Evolutionary conservation across 2,113 vertebrate species (phyloP).

Genomic region (Cololabis saira): DNA sequence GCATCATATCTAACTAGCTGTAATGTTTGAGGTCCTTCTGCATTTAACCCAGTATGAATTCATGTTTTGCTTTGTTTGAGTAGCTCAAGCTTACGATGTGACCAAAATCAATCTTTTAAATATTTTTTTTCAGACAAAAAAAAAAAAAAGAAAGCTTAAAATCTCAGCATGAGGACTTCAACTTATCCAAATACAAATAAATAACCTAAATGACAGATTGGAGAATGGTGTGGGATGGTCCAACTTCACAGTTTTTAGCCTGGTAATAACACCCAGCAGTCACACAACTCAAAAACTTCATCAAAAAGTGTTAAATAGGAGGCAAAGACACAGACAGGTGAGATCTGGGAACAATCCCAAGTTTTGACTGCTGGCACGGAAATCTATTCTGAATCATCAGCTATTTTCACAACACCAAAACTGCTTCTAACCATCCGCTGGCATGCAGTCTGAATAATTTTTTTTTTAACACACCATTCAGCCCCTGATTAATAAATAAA

Average conservation of each 20-base stretch:
- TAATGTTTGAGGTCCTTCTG: too few relatives aligned
- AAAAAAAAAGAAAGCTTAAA: neutral
- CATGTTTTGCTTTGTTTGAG: too few relatives aligned
- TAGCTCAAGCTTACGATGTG: too few relatives aligned
- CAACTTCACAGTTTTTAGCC: conserved; percentile 17
- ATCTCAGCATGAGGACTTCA: neutral
- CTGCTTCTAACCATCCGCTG: conserved; percentile 30
- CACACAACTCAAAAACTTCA: conserved; percentile 19
- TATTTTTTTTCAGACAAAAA: too few relatives aligned
- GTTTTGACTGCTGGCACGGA: conserved; percentile 60
- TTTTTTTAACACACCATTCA: conserved; percentile 45
- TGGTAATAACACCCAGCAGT: conserved; percentile 22
- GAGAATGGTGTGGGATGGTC: too few relatives aligned
- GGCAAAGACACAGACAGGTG: conserved; percentile 37
- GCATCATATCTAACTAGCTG: too few relatives aligned
- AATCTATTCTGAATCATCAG: conserved; percentile 69
- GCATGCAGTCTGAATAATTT: conserved; percentile 54
- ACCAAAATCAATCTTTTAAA: too few relatives aligned
- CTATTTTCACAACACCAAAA: conserved; percentile 52
- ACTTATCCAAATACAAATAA: neutral
- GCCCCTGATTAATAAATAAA: conserved; percentile 65
- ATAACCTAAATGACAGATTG: neutral
- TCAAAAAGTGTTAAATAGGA: conserved; percentile 48
- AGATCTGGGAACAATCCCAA: conserved; percentile 38
- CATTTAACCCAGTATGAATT: too few relatives aligned